Evolutionary conservation across 2,888 invertebrate genomes (phyloP).

Genomic region (Camponotus fellah): DNA sequence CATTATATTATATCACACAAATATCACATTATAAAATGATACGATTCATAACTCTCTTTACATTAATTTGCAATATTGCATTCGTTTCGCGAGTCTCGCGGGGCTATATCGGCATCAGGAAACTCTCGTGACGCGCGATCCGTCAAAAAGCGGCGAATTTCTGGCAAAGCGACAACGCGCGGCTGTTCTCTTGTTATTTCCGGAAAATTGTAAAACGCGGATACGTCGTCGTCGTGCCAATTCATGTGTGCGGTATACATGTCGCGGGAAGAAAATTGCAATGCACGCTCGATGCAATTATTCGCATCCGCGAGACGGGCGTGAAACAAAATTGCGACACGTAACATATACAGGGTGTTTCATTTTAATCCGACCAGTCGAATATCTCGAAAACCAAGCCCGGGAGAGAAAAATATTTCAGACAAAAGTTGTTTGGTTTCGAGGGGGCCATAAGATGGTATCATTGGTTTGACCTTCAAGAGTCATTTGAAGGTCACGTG

Average conservation of each 20-base stretch:
- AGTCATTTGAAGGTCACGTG: no score
- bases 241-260: background rate
- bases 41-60: background rate
- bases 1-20: background rate
- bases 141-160: slow-evolving; percentile 16
- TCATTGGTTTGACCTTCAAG: no score
- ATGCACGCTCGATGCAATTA: slow-evolving; percentile 18
- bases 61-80: background rate
- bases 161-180: slow-evolving; percentile 7
- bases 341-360: background rate
- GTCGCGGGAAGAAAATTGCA: slow-evolving; percentile 17
- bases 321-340: slow-evolving; percentile 38
- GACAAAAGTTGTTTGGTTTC: no score
- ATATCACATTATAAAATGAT: background rate
- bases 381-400: no score
- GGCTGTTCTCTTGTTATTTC: slow-evolving; percentile 8
- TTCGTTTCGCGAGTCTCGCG: background rate
- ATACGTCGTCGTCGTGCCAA: slow-evolving; percentile 10
- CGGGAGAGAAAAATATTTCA: no score
- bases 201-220: slow-evolving; percentile 45
- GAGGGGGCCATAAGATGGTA: no score
- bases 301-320: slow-evolving; percentile 1
- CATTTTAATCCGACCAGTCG: no score
- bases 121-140: background rate
- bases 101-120: background rate